Conservation (phyloP, 1,140 invertebrate species). For the Tetramorium simillimum region DNA sequence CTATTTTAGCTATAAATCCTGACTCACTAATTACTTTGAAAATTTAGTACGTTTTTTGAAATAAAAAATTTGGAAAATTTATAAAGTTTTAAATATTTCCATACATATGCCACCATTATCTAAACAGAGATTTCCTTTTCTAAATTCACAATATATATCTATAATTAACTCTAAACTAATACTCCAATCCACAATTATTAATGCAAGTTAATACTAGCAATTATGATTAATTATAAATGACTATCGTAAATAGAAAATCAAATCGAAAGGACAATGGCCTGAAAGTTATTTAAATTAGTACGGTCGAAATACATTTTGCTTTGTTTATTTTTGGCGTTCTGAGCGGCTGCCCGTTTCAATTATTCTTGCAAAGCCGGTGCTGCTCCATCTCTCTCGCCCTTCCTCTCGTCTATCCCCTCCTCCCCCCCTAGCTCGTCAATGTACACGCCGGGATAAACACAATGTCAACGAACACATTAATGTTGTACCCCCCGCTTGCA, state of each 20-base stretch:
- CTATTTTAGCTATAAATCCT: background rate
- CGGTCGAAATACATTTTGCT: background rate
- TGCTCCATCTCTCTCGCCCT: constrained; percentile 3
- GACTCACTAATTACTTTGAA: background rate
- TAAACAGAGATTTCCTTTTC: background rate
- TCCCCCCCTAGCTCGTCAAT: constrained; percentile 18
- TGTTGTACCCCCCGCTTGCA: constrained; percentile 54
- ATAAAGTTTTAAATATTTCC: background rate
- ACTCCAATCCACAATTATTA: background rate
- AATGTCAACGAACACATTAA: constrained; percentile 76
- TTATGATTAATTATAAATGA: background rate
- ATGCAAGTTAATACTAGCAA: background rate
- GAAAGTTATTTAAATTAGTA: constrained; percentile 37
- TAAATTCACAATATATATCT: background rate
- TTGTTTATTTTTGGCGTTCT: background rate
- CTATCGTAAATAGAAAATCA: background rate
- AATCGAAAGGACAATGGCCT: background rate
- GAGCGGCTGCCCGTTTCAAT: constrained; percentile 32
- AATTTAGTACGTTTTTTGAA: background rate
- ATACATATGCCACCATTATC: background rate
- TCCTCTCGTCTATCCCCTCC: background rate
- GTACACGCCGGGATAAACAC: constrained; percentile 68
- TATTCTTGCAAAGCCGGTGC: constrained; percentile 14
- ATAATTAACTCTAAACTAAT: background rate
- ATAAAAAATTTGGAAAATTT: background rate